phyloP scores from a whole-genome alignment of 2,797 vertebrate genomes.

The Tragopan temminckii region DNA sequence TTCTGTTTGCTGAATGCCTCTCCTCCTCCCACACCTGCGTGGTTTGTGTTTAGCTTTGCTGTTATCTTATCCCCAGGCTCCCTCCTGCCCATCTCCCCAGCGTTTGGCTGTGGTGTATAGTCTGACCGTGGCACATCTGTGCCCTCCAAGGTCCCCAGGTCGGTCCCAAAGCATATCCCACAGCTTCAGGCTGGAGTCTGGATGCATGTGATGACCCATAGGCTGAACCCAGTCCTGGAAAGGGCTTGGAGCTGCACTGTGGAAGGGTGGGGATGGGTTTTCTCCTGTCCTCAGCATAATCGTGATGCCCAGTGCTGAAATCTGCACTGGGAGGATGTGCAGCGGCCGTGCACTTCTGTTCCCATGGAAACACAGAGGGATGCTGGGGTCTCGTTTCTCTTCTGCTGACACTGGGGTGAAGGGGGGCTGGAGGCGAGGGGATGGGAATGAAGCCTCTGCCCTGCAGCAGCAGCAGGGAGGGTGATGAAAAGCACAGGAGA shows the following conservation, averaged over 20 bases:
- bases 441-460: background rate
- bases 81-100: background rate
- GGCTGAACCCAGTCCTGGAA: background rate
- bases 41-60: background rate
- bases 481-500: background rate
- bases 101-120: accelerated
- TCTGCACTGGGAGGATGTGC: slow-evolving; percentile 52
- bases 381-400: background rate
- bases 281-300: background rate
- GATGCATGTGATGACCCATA: background rate
- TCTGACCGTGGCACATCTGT: background rate
- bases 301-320: background rate
- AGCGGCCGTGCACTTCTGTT: slow-evolving; percentile 28
- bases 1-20: background rate
- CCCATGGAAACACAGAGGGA: slow-evolving; percentile 47
- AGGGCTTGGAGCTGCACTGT: background rate
- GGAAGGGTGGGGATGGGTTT: background rate
- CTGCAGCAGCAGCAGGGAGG: background rate
- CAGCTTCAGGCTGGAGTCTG: background rate
- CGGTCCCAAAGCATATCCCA: background rate
- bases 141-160: background rate
- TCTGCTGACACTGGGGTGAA: background rate
- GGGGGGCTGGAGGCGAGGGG: background rate
- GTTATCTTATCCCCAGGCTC: background rate
- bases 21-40: background rate